These are phyloP conservation scores for Sebastes miniatus DNA, from an alignment of 2,797 vertebrate species.

Conservation along the genomic window DNA sequence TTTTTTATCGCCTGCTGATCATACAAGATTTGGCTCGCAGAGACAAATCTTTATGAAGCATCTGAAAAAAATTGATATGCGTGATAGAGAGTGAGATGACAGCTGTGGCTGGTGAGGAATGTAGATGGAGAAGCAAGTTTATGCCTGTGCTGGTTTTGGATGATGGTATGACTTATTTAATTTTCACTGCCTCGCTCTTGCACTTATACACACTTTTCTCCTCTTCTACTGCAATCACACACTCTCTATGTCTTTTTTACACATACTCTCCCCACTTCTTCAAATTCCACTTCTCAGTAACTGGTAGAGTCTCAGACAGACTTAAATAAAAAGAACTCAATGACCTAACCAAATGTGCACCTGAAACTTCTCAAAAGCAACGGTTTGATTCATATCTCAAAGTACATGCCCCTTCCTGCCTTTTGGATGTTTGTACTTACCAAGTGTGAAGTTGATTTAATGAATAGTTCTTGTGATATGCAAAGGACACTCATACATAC, in stretches of 20 bases:
- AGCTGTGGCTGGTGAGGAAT: conserved; percentile 49
- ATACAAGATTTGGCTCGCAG: neutral
- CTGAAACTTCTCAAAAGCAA: neutral
- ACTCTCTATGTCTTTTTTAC: neutral
- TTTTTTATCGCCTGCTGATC: neutral
- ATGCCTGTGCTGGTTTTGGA: conserved; percentile 52
- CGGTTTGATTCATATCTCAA: neutral
- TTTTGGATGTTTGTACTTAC: neutral
- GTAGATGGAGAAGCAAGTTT: conserved; percentile 53
- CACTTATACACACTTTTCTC: neutral
- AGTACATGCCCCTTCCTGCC: neutral
- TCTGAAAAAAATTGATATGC: neutral
- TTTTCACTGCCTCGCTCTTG: neutral
- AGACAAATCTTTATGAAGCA: conserved; percentile 15
- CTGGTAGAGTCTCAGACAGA: conserved; percentile 28
- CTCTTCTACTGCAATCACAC: neutral
- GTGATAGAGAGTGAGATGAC: conserved; percentile 1
- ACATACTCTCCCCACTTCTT: neutral
- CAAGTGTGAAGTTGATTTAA: too few species aligned
- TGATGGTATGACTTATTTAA: conserved; percentile 33
- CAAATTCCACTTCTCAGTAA: conserved; percentile 35
- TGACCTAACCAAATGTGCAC: conserved; percentile 1
- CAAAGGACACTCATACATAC: too few species aligned
- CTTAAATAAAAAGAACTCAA: conserved; percentile 17
- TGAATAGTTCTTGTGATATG: too few species aligned